Percentiles rank a stretch among this genome's conserved stretches.
Conservation (phyloP, 37 sponge, comb jelly and placozoan species). For the Diacarnus erythraeanus region DNA sequence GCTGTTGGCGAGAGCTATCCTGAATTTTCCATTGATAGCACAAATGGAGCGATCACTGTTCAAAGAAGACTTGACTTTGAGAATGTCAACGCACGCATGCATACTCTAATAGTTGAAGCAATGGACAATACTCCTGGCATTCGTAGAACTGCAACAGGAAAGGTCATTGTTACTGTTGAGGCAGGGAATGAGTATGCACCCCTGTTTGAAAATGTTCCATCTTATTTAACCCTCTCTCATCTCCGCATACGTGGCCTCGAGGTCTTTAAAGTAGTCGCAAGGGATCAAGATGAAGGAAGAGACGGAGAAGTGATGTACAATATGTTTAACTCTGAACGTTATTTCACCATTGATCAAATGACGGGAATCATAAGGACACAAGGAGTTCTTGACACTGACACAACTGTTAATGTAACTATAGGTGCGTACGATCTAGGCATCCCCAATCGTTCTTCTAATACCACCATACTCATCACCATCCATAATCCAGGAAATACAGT, state of each 20-base stretch:
- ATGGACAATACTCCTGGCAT: conserved; percentile 24
- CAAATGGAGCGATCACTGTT: conserved; percentile 39
- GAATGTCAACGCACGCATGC: neutral
- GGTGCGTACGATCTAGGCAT: conserved; percentile 39
- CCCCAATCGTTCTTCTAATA: conserved; percentile 1
- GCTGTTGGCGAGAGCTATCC: conserved; percentile 4
- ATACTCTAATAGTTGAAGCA: conserved; percentile 46
- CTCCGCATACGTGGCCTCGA: conserved; percentile 20
- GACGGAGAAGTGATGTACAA: conserved; percentile 11
- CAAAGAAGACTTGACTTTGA: conserved; percentile 53
- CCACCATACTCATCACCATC: conserved; percentile 10
- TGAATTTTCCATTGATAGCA: conserved; percentile 35
- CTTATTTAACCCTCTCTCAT: conserved; percentile 26
- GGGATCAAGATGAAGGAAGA: conserved; percentile 55
- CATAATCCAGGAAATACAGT: neutral
- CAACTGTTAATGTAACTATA: conserved; percentile 8
- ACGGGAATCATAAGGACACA: conserved; percentile 57
- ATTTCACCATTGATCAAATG: conserved; percentile 37
- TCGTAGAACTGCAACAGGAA: conserved; percentile 27
- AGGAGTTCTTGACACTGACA: conserved; percentile 6
- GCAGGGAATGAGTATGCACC: conserved; percentile 58
- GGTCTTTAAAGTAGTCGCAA: conserved; percentile 41
- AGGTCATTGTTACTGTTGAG: conserved; percentile 23
- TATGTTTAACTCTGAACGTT: neutral
- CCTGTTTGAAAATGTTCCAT: conserved; percentile 8